Percentiles rank a stretch among this genome's conserved stretches.
These are phyloP conservation scores for Pteromalus puparum DNA, from an alignment of 1,140 invertebrate genomes.

Conservation along the genomic window DNA sequence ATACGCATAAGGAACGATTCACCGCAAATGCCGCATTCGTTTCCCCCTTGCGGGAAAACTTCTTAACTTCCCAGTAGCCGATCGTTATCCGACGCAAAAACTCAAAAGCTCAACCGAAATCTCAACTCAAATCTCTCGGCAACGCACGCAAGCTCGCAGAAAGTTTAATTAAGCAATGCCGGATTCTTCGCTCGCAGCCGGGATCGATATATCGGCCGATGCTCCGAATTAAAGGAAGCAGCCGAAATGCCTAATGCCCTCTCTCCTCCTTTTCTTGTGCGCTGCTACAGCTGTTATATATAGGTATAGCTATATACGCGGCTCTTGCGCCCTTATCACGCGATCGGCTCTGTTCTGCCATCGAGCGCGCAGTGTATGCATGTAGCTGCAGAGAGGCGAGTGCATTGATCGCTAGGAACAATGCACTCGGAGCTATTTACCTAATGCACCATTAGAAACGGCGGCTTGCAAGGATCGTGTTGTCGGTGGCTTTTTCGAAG, in stretches of 20 bases:
- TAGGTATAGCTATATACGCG: neutral
- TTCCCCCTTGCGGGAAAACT: too few relatives aligned
- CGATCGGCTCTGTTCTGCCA: neutral
- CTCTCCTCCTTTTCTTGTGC: conserved; percentile 34
- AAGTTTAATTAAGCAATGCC: neutral
- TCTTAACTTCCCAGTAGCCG: too few relatives aligned
- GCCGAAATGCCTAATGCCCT: conserved; percentile 23
- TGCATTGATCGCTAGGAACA: conserved; percentile 29
- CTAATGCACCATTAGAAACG: conserved; percentile 10
- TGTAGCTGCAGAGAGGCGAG: neutral
- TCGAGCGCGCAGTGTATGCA: neutral
- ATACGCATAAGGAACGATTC: too few relatives aligned
- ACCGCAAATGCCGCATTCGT: too few relatives aligned
- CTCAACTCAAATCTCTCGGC: too few relatives aligned
- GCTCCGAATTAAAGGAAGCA: conserved; percentile 22
- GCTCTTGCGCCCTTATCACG: conserved; percentile 1
- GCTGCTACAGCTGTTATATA: conserved; percentile 27
- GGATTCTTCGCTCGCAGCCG: neutral
- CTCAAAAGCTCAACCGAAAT: too few relatives aligned
- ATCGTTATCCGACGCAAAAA: too few relatives aligned
- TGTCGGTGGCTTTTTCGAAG: neutral
- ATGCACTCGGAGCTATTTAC: conserved; percentile 34
- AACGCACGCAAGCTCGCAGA: neutral
- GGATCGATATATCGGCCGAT: neutral
- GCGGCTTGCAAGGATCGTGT: neutral